Evolutionary conservation across 2,797 vertebrate species (phyloP), one percentile per base, ranked within the genome.

Genomic region (Hydrophis major): DNA sequence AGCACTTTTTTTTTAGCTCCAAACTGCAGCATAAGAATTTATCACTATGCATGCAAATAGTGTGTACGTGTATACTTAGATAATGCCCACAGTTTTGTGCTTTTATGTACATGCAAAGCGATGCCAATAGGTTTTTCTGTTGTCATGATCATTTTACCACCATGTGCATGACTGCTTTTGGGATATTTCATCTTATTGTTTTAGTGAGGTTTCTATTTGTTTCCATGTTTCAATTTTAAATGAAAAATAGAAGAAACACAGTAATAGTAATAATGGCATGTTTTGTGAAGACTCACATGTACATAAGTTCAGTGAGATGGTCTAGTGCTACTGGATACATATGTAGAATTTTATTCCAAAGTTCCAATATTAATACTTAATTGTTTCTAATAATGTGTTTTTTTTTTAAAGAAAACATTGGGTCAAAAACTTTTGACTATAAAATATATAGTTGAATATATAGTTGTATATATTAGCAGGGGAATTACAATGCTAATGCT

Each of bases 1-100:
- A 89, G 63, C 94, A 89, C 60, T 89, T 93, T 95, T 55, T 92
- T 55, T 92, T 94, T 90, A 50, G 88, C 47, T 83, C 0, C 0
- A 66, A 89, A 92, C 60, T 93, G 16, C 42, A 87, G 89, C 90
- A 92, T 78, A 87, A 94, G 95, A 95, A 92, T 93, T 22, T 90
- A 53, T 0, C 0, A 25, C 50, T 6, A 25, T 74, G 56, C 10
- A 18, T 90, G 60, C 86, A 53, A 66, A 59, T 32, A 42, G 83
- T 22, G n/a, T 83, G 22, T 11, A 55, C 2, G 53, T 92, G 93
- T 0, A 57, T 61, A 94, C 32, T n/a, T 91, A 55, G 37, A 83
- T 2, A 56, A 20, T 63, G 60, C 61, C 69, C 4, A 4, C 0
- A 2, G 14, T 60, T 87, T 90, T 89, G 88, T 87, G 89, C 89